Evolutionary conservation across 2,888 invertebrate genomes (phyloP), one percentile per base, ranked within the genome.

Genomic region (Drosophila fungiperda): DNA sequence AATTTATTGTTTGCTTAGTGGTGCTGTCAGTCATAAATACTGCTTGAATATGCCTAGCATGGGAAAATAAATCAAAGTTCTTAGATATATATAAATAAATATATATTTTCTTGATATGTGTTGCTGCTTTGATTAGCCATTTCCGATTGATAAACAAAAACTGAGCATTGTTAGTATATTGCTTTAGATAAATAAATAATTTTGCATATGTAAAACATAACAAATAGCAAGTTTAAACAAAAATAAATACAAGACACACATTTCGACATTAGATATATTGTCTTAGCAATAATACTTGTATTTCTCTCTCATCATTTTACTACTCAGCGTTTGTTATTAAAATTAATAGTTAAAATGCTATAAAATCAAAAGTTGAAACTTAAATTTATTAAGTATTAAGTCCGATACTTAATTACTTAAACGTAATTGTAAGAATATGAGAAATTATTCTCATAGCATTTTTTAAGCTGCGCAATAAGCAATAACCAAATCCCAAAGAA

Each of bases 401-500:
- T 23, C 23, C 23, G 23, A 23, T 23, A 23, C 1, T 23, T 23
- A 23, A 23, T 23, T 23, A 23, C 23, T 23, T 23, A 23, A 23
- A 23, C 1, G 1, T n/a, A n/a, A n/a, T n/a, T 33, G n/a, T 17
- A 6, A 9, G 17, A 26, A 54, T 26, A 5, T 5, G 5, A 26
- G 29, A 29, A 29, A 29, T 26, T 17, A n/a, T 40, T n/a, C 29
- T n/a, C 48, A 35, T 26, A 53, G 48, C 36, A 61, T 73, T 57
- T 68, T 45, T 11, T 36, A 48, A 55, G 73, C 57, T 54, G 74
- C 61, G 64, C 70, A 62, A 52, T 66, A 23, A 4, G 45, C 45
- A 66, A 60, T 59, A 67, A 50, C 58, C 40, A 48, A 63, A 67
- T 49, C 50, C 9, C 54, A 53, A 52, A 63, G 35, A 62, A 58